Evolutionary conservation across 1,140 invertebrate species (phyloP).

Genomic region (Trialeurodes vaporariorum): DNA sequence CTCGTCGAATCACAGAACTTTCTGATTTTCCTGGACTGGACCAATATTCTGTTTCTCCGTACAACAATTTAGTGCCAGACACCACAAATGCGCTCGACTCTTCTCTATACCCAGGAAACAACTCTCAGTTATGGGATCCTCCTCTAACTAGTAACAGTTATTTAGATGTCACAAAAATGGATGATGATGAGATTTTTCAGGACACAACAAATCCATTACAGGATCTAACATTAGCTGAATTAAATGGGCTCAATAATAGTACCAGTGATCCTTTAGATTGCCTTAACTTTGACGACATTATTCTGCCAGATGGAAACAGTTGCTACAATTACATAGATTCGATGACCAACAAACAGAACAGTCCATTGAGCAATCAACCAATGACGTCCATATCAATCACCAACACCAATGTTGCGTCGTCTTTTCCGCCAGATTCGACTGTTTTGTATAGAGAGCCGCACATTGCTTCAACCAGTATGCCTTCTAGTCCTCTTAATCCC

Average conservation of each 20-base stretch:
- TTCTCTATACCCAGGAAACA: neutral
- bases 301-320: slow-evolving; percentile 54
- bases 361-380: neutral
- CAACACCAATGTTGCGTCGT: slow-evolving; percentile 14
- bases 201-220: slow-evolving; percentile 73
- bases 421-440: slow-evolving; percentile 21
- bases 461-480: slow-evolving; percentile 15
- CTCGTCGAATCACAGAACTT: neutral
- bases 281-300: slow-evolving; percentile 71
- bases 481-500: slow-evolving; percentile 22
- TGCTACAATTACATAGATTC: slow-evolving; percentile 33
- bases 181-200: slow-evolving; percentile 81
- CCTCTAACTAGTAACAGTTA: neutral
- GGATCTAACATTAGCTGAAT: slow-evolving; percentile 72
- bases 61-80: neutral
- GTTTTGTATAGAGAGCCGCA: slow-evolving; percentile 6
- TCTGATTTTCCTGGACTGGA: neutral
- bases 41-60: neutral
- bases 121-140: neutral
- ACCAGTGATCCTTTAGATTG: slow-evolving; percentile 54
- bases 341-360: slow-evolving; percentile 2
- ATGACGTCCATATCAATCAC: neutral
- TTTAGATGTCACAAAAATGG: slow-evolving; percentile 48
- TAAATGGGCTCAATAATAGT: slow-evolving; percentile 68
- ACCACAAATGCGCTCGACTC: neutral